Base-by-base conservation (phyloP, 2,113 vertebrate species). In the Pangasianodon gigas region DNA sequence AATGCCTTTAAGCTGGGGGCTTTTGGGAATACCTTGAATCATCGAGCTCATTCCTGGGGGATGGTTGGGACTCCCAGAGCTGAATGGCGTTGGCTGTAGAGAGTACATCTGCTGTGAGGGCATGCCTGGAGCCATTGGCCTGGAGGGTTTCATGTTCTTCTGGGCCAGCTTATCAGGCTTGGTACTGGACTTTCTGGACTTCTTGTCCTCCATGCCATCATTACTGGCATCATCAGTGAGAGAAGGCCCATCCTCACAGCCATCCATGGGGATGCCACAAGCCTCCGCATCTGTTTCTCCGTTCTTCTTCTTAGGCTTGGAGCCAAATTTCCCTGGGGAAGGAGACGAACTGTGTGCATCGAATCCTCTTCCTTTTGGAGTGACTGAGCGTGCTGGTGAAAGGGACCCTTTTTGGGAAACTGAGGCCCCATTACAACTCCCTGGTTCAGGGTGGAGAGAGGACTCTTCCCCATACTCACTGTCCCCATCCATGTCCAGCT, bases 391-490 rank as follows among this genome's bases (percentile, higher is more conserved):
- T 75, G 98, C 98, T 0, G 98, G 98, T 0, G 98, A 99, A n/a
- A 98, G 95, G 1, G 97, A 98, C 37, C 98, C 98, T 94, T 99
- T 99, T 81, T 99, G 98, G 1, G 97, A 95, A 84, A 94, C 93
- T 0, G 97, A 91, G 0, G 97, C 97, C 0, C 98, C 98, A 0
- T 99, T 99, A 95, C 98, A 99, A 95, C 94, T 97, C 44, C 97
- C 96, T 0, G 97, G 92, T 18, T 99, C 98, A 0, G 97, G 86
- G 0, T 98, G 98, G 81, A 98, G 96, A 71, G 96, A 92, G 0
- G 97, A 96, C 87, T 99, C 98, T 93, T 99, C 98, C 0, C 98
- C 98, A 0, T 97, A 98, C 92, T 99, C 98, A 0, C 98, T 99
- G 92, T 99, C 98, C 86, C 96, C 97, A 0, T 99, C 98, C 0